Conservation (phyloP, 2,888 invertebrate genomes). For the Gari tellinella region DNA sequence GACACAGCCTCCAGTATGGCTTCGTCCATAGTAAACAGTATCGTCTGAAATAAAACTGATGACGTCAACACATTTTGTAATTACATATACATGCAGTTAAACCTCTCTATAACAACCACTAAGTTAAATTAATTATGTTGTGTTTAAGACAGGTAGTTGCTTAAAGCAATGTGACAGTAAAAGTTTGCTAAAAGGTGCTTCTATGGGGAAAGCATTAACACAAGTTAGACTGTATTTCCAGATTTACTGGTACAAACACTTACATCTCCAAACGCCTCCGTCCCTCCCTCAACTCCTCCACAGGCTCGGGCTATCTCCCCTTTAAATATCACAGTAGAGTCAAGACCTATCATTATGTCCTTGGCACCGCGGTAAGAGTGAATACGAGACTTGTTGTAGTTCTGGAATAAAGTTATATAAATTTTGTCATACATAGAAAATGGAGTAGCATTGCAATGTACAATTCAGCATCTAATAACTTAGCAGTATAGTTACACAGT, state of each 20-base stretch:
- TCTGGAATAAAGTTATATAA: slow-evolving; percentile 86
- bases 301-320: slow-evolving; percentile 93
- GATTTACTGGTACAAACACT: slow-evolving; percentile 58
- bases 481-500: too few species aligned
- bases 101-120: too few species aligned
- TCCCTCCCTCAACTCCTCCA: slow-evolving; percentile 89
- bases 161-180: too few species aligned
- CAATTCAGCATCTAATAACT: too few species aligned
- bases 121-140: too few species aligned
- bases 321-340: slow-evolving; percentile 89
- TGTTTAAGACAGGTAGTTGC: too few species aligned
- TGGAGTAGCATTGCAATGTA: neutral
- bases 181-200: too few species aligned
- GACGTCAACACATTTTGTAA: too few species aligned
- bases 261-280: slow-evolving; percentile 87
- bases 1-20: slow-evolving; percentile 88
- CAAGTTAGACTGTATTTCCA: too few species aligned
- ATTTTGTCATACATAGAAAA: neutral
- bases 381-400: slow-evolving; percentile 94
- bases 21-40: slow-evolving; percentile 92
- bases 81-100: too few species aligned
- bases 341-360: slow-evolving; percentile 89
- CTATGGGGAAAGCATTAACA: too few species aligned
- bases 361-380: slow-evolving; percentile 92
- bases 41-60: slow-evolving; percentile 89